Base-by-base conservation (phyloP, 2,113 vertebrate genomes). In the Rhinopomastus cyanomelas region DNA sequence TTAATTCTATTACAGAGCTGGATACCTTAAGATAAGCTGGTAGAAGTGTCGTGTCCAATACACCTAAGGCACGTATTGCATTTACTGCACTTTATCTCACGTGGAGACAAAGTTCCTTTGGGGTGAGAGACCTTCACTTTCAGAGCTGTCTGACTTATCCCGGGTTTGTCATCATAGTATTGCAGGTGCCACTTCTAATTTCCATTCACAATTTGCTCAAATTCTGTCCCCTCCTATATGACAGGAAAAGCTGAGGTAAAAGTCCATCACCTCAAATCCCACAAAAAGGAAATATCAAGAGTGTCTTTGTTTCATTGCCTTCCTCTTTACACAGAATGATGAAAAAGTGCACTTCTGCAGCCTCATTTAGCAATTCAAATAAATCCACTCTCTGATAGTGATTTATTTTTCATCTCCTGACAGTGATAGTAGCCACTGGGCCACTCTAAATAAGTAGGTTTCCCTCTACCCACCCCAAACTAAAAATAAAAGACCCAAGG, bases 1-100 rank as follows among this genome's bases (percentile, higher is more conserved):
- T 83, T 86, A 93, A 93, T 86, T 90, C 81, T 49, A 36, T 83
- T 78, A 94, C 6, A n/a, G 44, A 68, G 49, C 32, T 49, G 36
- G 74, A 78, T 91, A 81, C 52, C 8, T 16, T 71, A 60, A 69
- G 49, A 80, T 80, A 91, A 94, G 73, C 61, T 42, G 4, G n/a
- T 77, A 86, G 64, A 88, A 93, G 55, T 9, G 57, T 67, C 80
- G 84, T 5, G 8, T 75, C 56, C 74, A 88, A 83, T 83, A 69
- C 69, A 72, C 11, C 14, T 78, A 68, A 72, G 65, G 26, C 9
- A 72, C 13, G 5, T 15, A 29, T 20, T 16, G 6, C 51, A 39
- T 65, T 85, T 51, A 81, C 30, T 46, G 66, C 51, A 16, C 51
- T 26, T 9, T n/a, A 49, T 34, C 67, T 65, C 56, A 77, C 7